These are phyloP conservation scores for Eleginops maclovinus DNA, from an alignment of 2,113 vertebrate species.

Conservation along the genomic window DNA sequence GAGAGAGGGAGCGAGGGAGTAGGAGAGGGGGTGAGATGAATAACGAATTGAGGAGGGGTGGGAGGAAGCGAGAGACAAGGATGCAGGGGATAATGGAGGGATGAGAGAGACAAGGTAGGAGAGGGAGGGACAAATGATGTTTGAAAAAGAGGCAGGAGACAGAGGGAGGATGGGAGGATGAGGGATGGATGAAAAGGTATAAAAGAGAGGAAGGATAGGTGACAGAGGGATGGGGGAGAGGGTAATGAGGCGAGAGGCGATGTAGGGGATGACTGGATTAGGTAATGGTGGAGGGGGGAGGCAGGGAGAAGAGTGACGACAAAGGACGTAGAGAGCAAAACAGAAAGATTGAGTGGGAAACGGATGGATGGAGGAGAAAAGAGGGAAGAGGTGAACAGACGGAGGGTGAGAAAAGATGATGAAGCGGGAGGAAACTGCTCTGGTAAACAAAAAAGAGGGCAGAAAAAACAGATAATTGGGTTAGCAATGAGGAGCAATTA, in stretches of 20 bases:
- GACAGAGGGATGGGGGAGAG: slow-evolving; percentile 28
- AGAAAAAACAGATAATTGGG: slow-evolving; percentile 23
- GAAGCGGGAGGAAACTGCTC: not conserved
- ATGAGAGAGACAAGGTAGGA: slow-evolving; percentile 11
- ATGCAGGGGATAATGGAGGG: slow-evolving; percentile 37
- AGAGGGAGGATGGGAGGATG: slow-evolving; percentile 4
- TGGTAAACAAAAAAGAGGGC: not conserved
- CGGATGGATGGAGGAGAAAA: slow-evolving; percentile 6
- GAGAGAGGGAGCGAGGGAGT: slow-evolving; percentile 43
- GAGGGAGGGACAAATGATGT: slow-evolving; percentile 5
- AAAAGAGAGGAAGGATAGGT: slow-evolving; percentile 12
- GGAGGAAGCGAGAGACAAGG: slow-evolving; percentile 23
- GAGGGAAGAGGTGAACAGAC: not conserved
- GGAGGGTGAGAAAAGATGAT: slow-evolving; percentile 9
- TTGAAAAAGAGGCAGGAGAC: slow-evolving; percentile 6
- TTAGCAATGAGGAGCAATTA: slow-evolving; percentile 40
- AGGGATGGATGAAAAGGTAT: not conserved
- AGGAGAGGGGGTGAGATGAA: slow-evolving; percentile 50
- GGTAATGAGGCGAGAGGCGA: slow-evolving; percentile 54
- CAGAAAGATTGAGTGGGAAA: slow-evolving; percentile 41
- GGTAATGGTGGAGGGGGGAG: slow-evolving; percentile 52
- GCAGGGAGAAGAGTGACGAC: slow-evolving; percentile 36
- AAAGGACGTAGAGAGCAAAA: slow-evolving; percentile 43
- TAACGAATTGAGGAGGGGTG: slow-evolving; percentile 37
- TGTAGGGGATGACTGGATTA: slow-evolving; percentile 57